phyloP scores from a whole-genome alignment of 2,888 invertebrate genomes.

The Drosophila subquinaria region DNA sequence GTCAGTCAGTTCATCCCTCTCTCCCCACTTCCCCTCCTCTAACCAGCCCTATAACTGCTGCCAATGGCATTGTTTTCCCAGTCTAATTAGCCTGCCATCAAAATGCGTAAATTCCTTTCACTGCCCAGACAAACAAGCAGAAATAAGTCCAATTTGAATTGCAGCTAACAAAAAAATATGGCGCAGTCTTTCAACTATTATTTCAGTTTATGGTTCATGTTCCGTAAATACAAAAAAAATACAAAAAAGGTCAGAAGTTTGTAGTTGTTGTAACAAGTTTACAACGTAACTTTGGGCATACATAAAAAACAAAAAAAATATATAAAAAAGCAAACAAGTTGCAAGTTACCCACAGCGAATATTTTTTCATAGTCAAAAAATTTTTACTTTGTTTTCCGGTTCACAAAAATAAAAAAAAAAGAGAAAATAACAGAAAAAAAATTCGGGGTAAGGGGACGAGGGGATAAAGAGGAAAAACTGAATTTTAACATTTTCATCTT shows the following conservation, averaged over 20 bases:
- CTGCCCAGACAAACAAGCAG: neutral
- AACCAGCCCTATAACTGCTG: neutral
- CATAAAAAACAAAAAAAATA: slow-evolving; percentile 25
- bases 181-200: slow-evolving; percentile 19
- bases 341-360: slow-evolving; percentile 27
- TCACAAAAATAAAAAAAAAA: slow-evolving; percentile 17
- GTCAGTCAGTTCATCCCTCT: neutral
- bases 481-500: slow-evolving; percentile 60
- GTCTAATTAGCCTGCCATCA: slow-evolving; percentile 46
- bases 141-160: slow-evolving; percentile 2
- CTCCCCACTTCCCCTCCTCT: neutral
- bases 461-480: slow-evolving; percentile 18
- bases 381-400: slow-evolving; percentile 65
- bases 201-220: slow-evolving; percentile 19
- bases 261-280: slow-evolving; percentile 51
- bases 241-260: slow-evolving; percentile 20
- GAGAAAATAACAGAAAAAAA: neutral
- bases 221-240: neutral
- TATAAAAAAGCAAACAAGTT: slow-evolving; percentile 22
- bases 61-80: slow-evolving; percentile 8
- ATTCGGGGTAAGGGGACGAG: neutral
- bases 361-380: slow-evolving; percentile 38
- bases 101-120: slow-evolving; percentile 2
- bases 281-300: slow-evolving; percentile 54
- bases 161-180: neutral